Evolutionary conservation across 1,140 invertebrate species (phyloP), one percentile per base, ranked within the genome.

Genomic region (Plectrocnemia conspersa): DNA sequence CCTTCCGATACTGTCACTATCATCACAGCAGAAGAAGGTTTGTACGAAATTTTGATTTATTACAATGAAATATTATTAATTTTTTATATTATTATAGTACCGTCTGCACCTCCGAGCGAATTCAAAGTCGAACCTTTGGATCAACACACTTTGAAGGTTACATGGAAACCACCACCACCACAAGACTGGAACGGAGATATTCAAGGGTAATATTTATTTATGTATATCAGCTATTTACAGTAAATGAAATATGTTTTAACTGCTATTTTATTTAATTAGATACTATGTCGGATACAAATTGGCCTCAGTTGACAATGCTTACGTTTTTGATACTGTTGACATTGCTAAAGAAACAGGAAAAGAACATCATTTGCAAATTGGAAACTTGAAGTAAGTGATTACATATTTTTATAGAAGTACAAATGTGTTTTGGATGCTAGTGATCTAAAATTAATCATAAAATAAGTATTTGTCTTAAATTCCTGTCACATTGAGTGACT

Each of bases 181-280:
- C 86, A 91, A 58, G 85, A 91, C 64, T 95, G 91, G 91, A 95
- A 96, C 64, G 92, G 92, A 19, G 89, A 93, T 74, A 89, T 96
- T 63, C 79, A 88, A 61, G 90, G 90, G 72, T 75, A 66, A 9
- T 19, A 36, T 49, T 35, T 13, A 27, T 46, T 21, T 21, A 15
- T 38, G 10, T 50, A 25, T 25, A 50, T 50, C 13, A 33, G 3
- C 15, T 27, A 27, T n/a, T 47, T 45, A 32, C 11, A n/a, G 41
- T 2, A 16, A 35, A 35, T 21, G 11, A 29, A 25, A 44, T n/a
- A 42, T 52, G 25, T 44, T 41, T 33, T 10, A 2, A 38, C 29
- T 42, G 46, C 25, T 35, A 46, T 10, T 27, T 18, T 38, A 22
- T 44, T 27, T 53, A 66, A 65, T n/a, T 65, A 75, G 73, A 56